Evolutionary conservation across 2,888 invertebrate genomes (phyloP).

Genomic region (Hirtodrosophila alboralis): DNA sequence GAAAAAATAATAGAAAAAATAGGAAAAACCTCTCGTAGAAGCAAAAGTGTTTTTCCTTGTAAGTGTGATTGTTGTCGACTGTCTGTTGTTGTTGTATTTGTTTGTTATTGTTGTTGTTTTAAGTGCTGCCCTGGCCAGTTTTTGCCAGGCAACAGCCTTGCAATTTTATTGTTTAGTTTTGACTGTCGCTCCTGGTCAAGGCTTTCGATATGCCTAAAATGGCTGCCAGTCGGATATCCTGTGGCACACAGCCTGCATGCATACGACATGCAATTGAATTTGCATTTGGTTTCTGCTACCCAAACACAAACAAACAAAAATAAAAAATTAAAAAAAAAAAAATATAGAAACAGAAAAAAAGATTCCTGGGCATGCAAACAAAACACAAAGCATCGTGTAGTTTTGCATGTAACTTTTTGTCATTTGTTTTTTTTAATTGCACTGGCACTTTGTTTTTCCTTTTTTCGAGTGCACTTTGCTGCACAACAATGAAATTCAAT

Average conservation of each 20-base stretch:
- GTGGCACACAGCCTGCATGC: conserved; percentile 58
- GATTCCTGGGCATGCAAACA: conserved; percentile 42
- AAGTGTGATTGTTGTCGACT: conserved; percentile 41
- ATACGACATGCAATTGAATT: conserved; percentile 67
- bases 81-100: conserved; percentile 18
- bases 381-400: conserved; percentile 56
- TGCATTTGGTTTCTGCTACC: conserved; percentile 63
- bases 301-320: conserved; percentile 20
- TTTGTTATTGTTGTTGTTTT: conserved; percentile 38
- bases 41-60: conserved; percentile 42
- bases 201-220: conserved; percentile 71
- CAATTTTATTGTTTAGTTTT: conserved; percentile 69
- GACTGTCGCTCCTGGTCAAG: conserved; percentile 56
- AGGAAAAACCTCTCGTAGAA: conserved; percentile 21
- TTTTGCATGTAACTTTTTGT: conserved; percentile 53
- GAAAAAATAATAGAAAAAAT: conserved; percentile 12
- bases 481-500: conserved; percentile 59
- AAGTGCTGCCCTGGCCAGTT: conserved; percentile 7
- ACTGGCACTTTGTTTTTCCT: conserved; percentile 31
- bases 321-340: conserved; percentile 11
- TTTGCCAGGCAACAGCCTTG: conserved; percentile 36
- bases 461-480: conserved; percentile 31
- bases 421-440: conserved; percentile 69
- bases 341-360: not conserved
- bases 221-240: conserved; percentile 69